Evolutionary conservation across 2,888 invertebrate species (phyloP), one percentile per base, ranked within the genome.

Genomic region (Plagodis dolabraria): DNA sequence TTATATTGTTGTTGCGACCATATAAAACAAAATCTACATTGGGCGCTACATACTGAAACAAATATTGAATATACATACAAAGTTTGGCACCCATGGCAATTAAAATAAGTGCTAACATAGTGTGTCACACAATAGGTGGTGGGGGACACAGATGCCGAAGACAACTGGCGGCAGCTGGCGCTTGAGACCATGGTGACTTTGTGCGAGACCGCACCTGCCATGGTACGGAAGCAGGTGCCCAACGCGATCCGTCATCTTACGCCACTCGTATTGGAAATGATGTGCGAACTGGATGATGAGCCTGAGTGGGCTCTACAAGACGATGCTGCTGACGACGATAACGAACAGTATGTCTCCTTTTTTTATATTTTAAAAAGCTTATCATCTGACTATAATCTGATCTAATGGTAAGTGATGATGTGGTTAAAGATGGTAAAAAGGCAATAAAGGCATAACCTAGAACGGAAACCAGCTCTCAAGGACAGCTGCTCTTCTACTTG

Each of bases 211-310:
- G 98, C 99, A 6, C 97, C 99, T 0, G 98, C 98, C 5, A 99
- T 99, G 97, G 96, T 99, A 44, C 95, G 99, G 59, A 99, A 99
- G 88, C 96, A 96, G 67, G 97, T 97, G 10, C 95, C 95, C 36
- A 96, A 96, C 79, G 98, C 97, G 69, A 94, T 99, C 65, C 94
- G 95, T 46, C 93, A 95, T 57, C 91, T 97, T 70, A 96, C 99
- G 49, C 97, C 98, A 0, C 94, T 98, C 62, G 95, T 99, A 69
- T 93, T 99, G 65, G 96, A 97, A 89, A 96, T 99, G 95, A 98
- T 99, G 97, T 97, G 98, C 51, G 98, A 99, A 76, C 89, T 99
- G 57, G 98, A 98, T 44, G 98, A 99, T 54, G 98, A 98, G 70
- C 95, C 96, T 10, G 96, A 97, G 58, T 99, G 98, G 98, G 94